Evolutionary conservation across 2,888 invertebrate species (phyloP), one percentile per base, ranked within the genome.

Genomic region (Auanema freiburgensis): DNA sequence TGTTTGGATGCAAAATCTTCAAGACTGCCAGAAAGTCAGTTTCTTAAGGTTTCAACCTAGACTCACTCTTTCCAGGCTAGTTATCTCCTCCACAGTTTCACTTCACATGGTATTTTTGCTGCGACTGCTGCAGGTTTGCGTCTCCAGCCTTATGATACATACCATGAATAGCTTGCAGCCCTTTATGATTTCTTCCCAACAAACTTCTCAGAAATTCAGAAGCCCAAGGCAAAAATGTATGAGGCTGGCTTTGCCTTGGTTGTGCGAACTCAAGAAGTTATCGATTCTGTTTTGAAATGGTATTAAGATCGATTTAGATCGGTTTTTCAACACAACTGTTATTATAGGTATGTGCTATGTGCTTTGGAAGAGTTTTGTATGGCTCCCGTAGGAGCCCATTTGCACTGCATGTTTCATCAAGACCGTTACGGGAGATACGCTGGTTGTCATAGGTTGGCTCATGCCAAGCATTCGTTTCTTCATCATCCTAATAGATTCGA

Each of bases 161-260:
- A 14, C 50, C n/a, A n/a, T n/a, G n/a, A n/a, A 58, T 1, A 18
- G 42, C 25, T 52, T 59, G 1, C 76, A 8, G 76, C 74, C n/a
- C 81, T 84, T 77, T 78, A 80, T 59, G 68, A 77, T 25, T 84
- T 76, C 62, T 65, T 84, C 8, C 76, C 81, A 33, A 78, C 79
- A 1, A 75, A 84, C 60, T 62, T 64, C 24, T 56, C 71, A n/a
- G 74, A 77, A 49, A 57, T 84, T 33, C 70, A 72, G 43, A 49
- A 54, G 12, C 33, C 49, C 2, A 25, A 49, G 16, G 63, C 66
- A 1, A 61, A 67, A 33, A 66, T 73, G 50, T 84, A 84, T 72
- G 83, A 83, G 57, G 81, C 84, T 1, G 65, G 67, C 10, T 55
- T 63, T 16, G 60, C 71, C 1, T 65, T 57, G 11, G 59, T 57